phyloP scores from a whole-genome alignment of 2,113 vertebrate genomes.

The Gopherus evgoodei region DNA sequence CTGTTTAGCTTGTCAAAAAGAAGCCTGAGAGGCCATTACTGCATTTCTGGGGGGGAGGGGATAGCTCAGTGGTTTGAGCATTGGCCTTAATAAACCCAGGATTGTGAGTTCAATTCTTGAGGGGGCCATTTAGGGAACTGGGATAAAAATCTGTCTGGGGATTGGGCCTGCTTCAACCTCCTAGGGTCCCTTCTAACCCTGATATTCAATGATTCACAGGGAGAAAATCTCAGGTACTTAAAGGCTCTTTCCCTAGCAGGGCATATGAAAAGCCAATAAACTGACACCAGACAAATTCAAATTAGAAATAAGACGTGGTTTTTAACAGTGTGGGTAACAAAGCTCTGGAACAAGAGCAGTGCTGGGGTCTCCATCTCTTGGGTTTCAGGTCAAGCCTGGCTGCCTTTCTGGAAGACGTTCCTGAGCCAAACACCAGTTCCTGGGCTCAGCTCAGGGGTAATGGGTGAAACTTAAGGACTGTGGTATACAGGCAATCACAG shows the following conservation, averaged over 20 bases:
- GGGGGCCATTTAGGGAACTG: no score
- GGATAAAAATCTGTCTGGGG: no score
- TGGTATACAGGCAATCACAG: background rate
- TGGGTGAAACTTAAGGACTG: background rate
- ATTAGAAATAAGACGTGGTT: background rate
- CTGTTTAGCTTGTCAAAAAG: background rate
- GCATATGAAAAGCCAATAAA: background rate
- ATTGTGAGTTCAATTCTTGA: no score
- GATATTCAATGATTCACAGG: no score
- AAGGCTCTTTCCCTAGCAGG: background rate
- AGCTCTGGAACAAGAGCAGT: background rate
- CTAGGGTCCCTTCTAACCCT: no score
- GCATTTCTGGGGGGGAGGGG: background rate
- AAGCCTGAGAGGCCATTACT: background rate
- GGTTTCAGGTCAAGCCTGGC: background rate
- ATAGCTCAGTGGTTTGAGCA: no score
- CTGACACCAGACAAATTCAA: background rate
- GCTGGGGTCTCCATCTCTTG: background rate
- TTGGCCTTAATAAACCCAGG: no score
- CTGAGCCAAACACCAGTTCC: background rate
- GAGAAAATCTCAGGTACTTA: background rate
- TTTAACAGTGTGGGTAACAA: background rate
- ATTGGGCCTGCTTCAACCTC: no score
- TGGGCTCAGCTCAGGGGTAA: background rate
- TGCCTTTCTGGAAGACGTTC: background rate